Evolutionary conservation across 1,140 invertebrate species (phyloP).

Genomic region (Chironomus striatipennis): DNA sequence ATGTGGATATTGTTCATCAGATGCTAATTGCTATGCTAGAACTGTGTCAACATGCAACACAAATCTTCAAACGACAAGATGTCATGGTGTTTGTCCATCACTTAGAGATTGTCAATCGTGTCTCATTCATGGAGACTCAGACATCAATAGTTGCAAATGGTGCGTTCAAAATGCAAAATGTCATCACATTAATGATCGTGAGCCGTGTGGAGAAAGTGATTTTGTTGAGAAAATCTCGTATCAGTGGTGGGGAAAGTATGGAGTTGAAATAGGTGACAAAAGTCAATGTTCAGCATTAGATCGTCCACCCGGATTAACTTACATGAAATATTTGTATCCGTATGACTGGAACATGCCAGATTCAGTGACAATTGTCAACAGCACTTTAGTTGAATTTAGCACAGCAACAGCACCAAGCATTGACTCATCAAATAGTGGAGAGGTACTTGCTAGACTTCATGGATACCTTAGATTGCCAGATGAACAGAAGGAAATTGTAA

Average conservation of each 20-base stretch:
- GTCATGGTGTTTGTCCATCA: constrained; percentile 79
- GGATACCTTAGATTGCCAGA: constrained; percentile 67
- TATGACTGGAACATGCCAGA: constrained; percentile 81
- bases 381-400: constrained; percentile 69
- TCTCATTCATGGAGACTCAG: constrained; percentile 54
- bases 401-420: constrained; percentile 53
- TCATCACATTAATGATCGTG: constrained; percentile 76
- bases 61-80: constrained; percentile 76
- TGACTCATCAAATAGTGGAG: constrained; percentile 55
- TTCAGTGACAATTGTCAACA: constrained; percentile 71
- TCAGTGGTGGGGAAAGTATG: constrained; percentile 83
- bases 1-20: constrained; percentile 87
- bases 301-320: constrained; percentile 77
- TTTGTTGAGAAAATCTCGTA: constrained; percentile 46
- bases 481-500: constrained; percentile 53
- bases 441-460: constrained; percentile 62
- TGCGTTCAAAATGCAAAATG: constrained; percentile 88
- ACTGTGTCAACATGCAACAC: constrained; percentile 77
- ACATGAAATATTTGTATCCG: constrained; percentile 77
- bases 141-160: constrained; percentile 71
- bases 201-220: constrained; percentile 72
- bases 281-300: constrained; percentile 71
- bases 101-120: constrained; percentile 84
- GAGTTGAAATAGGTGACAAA: constrained; percentile 66
- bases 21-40: constrained; percentile 72